Percentiles rank a stretch among this genome's conserved stretches.
Evolutionary conservation across 2,113 vertebrate genomes (phyloP).

Genomic region (Colistium nudipinnis): DNA sequence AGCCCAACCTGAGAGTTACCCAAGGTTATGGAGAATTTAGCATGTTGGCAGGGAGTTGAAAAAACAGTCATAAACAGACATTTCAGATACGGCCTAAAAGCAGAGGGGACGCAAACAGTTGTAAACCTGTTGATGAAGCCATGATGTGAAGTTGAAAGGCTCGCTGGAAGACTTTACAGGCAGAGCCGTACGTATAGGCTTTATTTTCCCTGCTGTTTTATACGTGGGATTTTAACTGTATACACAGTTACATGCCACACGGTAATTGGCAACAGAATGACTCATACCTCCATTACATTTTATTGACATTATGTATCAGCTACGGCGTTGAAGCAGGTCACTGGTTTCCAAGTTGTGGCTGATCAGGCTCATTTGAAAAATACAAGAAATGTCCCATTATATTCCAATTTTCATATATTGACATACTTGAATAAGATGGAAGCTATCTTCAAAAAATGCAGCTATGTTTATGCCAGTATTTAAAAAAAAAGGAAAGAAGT

Average conservation of each 20-base stretch:
- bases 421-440: no score
- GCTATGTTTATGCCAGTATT: no score
- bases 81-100: conserved; percentile 73
- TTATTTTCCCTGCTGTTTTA: conserved; percentile 10
- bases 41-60: conserved; percentile 88
- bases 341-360: not conserved
- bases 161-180: conserved; percentile 2
- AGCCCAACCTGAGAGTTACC: conserved; percentile 91
- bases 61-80: conserved; percentile 89
- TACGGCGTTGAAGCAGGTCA: not conserved
- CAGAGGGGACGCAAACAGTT: conserved; percentile 48
- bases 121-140: conserved; percentile 57
- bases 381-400: no score
- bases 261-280: not conserved
- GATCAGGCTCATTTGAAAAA: not conserved
- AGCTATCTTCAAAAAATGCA: no score
- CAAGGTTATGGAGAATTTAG: conserved; percentile 95
- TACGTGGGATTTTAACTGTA: not conserved
- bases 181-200: not conserved
- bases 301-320: not conserved
- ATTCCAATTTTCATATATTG: no score
- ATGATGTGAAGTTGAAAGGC: conserved; percentile 1
- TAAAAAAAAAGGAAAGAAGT: not conserved
- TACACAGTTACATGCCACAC: not conserved
- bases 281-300: not conserved